Evolutionary conservation across 2,888 invertebrate genomes (phyloP).

Genomic region (Sycophila texana): DNA sequence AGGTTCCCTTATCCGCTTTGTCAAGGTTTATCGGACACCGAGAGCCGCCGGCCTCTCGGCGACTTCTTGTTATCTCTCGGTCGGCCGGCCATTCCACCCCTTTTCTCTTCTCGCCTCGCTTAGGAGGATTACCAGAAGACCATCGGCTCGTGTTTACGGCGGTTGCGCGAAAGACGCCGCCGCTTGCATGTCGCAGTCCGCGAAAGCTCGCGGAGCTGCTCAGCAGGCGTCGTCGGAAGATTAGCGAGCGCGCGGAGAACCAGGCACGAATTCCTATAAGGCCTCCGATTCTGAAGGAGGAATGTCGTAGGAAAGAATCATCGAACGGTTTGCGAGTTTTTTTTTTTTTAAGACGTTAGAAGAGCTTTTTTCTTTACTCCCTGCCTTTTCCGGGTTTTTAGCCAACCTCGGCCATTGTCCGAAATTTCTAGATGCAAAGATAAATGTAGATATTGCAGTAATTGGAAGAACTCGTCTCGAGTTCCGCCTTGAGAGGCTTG

Average conservation of each 20-base stretch:
- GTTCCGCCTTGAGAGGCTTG: too few relatives aligned
- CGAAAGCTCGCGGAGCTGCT: constrained; percentile 17
- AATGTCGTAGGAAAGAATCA: too few relatives aligned
- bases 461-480: too few relatives aligned
- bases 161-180: neutral
- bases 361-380: too few relatives aligned
- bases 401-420: too few relatives aligned
- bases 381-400: too few relatives aligned
- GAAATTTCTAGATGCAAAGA: too few relatives aligned
- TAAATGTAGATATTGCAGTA: too few relatives aligned
- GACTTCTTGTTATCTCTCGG: constrained; percentile 15
- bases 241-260: constrained; percentile 25
- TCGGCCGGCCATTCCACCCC: neutral
- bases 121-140: constrained; percentile 4
- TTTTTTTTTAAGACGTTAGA: too few relatives aligned
- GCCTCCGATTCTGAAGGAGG: too few relatives aligned
- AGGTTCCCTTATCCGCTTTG: constrained; percentile 47
- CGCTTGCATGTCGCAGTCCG: neutral
- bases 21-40: constrained; percentile 26
- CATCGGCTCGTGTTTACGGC: neutral
- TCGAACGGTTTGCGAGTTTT: too few relatives aligned
- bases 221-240: constrained; percentile 12
- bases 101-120: constrained; percentile 5
- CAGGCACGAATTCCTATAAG: neutral
- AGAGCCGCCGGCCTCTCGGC: neutral